These are phyloP conservation scores for Amaurobius ferox DNA, from an alignment of 2,888 invertebrate species.

Conservation along the genomic window DNA sequence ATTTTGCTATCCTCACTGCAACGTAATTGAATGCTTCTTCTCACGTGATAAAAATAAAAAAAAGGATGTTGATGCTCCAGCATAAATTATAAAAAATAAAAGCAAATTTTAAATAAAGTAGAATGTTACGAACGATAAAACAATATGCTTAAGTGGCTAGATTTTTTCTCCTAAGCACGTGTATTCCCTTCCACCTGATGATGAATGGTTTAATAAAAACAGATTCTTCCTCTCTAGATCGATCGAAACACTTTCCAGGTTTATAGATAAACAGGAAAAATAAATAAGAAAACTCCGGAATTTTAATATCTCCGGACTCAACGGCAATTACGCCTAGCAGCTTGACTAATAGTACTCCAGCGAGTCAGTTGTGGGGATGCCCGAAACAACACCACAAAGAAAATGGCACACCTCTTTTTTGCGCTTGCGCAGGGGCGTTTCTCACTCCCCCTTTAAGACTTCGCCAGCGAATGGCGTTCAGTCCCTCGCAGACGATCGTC, in stretches of 20 bases:
- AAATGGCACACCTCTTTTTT: slow-evolving; percentile 25
- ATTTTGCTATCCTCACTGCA: too few species aligned
- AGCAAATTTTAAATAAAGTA: neutral
- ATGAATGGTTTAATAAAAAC: slow-evolving; percentile 16
- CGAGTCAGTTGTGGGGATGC: neutral
- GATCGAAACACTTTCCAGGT: slow-evolving; percentile 16
- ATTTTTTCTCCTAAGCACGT: neutral
- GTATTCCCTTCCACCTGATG: slow-evolving; percentile 9
- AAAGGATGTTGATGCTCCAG: too few species aligned
- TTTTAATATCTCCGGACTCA: slow-evolving; percentile 57
- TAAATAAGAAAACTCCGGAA: slow-evolving; percentile 26
- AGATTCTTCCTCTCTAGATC: neutral
- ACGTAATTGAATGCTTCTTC: too few species aligned
- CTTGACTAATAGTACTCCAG: slow-evolving; percentile 41
- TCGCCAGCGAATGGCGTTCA: slow-evolving; percentile 60
- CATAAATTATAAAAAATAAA: too few species aligned
- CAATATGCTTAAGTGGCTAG: neutral
- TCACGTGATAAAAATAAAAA: too few species aligned
- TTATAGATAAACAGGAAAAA: slow-evolving; percentile 18
- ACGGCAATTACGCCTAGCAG: slow-evolving; percentile 39
- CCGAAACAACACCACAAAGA: slow-evolving; percentile 16
- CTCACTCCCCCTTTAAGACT: slow-evolving; percentile 47
- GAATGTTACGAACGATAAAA: neutral
- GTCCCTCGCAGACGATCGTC: slow-evolving; percentile 43
- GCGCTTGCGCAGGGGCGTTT: slow-evolving; percentile 14